Conservation (phyloP, 2,888 invertebrate species). For the Drosophila borborema region DNA sequence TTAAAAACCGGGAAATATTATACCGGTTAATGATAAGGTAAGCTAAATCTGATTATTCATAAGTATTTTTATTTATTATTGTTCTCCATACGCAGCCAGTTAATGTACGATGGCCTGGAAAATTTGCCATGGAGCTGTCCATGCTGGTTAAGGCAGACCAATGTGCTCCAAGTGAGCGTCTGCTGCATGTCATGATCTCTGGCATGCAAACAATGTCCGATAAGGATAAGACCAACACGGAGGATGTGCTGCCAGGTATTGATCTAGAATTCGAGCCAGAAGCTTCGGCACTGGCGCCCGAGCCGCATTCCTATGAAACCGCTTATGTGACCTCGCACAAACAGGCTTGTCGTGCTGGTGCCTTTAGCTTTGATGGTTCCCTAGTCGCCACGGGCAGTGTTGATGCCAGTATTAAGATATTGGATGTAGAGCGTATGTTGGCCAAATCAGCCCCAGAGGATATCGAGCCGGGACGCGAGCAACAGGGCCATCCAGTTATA, state of each 20-base stretch:
- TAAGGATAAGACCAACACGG: slow-evolving; percentile 86
- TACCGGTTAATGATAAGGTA: slow-evolving; percentile 97
- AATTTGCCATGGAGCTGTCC: slow-evolving; percentile 94
- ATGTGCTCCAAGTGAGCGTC: slow-evolving; percentile 97
- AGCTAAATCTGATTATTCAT: not conserved
- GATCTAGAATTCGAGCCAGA: slow-evolving; percentile 99
- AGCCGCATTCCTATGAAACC: slow-evolving; percentile 98
- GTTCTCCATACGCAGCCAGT: slow-evolving; percentile 89
- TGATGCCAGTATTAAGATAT: slow-evolving; percentile 99
- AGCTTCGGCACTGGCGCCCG: slow-evolving; percentile 95
- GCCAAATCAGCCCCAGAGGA: slow-evolving; percentile 98
- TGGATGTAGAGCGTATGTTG: slow-evolving; percentile 99
- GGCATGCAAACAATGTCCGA: slow-evolving; percentile 93
- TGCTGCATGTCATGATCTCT: slow-evolving; percentile 93
- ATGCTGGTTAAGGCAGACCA: slow-evolving; percentile 95
- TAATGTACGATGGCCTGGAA: slow-evolving; percentile 99
- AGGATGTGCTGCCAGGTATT: slow-evolving; percentile 84
- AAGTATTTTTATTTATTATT: not conserved
- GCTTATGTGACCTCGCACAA: slow-evolving; percentile 99
- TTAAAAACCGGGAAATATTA: slow-evolving; percentile 94
- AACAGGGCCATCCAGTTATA: slow-evolving; percentile 98
- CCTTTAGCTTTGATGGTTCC: slow-evolving; percentile 97
- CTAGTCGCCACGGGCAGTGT: slow-evolving; percentile 99
- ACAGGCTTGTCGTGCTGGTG: slow-evolving; percentile 97
- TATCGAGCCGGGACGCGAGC: slow-evolving; percentile 92